Base-by-base conservation (phyloP, 2,888 invertebrate genomes). In the Pammene aurita region DNA sequence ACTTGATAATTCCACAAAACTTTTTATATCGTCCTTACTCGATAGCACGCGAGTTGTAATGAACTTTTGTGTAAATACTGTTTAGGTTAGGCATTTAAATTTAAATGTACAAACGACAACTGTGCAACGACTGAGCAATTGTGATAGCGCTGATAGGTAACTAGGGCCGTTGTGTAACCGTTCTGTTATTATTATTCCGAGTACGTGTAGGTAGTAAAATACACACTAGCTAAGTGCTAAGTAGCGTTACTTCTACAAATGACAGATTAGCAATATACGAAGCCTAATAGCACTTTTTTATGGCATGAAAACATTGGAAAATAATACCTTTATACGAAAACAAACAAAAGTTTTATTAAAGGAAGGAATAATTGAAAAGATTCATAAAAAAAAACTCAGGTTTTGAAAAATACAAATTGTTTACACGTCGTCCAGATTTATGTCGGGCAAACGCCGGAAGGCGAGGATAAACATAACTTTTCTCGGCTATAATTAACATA, bases 401-500 rank as follows among this genome's bases (percentile, higher is more conserved):
- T 69, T 65, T 54, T 52, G 78, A 76, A 82, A 77, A 77, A 77
- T 74, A 75, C 69, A 71, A 74, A 73, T 75, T 84, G 82, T 84
- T 83, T 83, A 81, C 74, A 78, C 75, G 76, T 73, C 70, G 56
- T 46, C 70, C 73, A 80, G 83, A 88, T 86, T 86, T 86, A 88
- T 82, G 77, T 77, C 77, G 66, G 64, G 73, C 77, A 73, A 80
- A 76, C 79, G 77, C 84, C 84, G 84, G 87, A 87, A 87, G 85
- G 81, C 79, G 79, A 77, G 74, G 76, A 81, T 86, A 87, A 87
- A 88, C 88, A 86, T 72, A 73, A 77, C 73, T 75, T 79, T 78
- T 74, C 78, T 72, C 67, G 73, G 79, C 81, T 86, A 87, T 84
- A 84, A 84, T 87, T 87, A 88, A 81, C 81, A 80, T 74, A 74